Base-by-base conservation (phyloP, 2,113 vertebrate genomes). In the Tragelaphus scriptus region DNA sequence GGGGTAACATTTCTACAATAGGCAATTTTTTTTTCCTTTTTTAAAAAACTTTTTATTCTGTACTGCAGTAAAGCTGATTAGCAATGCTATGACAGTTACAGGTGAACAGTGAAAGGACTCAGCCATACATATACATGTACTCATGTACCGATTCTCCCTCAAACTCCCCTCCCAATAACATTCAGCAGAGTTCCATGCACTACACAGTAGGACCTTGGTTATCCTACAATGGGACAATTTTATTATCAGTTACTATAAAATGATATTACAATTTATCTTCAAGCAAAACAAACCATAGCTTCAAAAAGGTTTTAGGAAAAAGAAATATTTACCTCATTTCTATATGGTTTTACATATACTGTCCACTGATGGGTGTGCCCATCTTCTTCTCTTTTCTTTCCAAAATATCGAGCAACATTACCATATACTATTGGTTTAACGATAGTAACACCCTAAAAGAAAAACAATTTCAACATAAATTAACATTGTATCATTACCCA, bases 351-450 rank as follows among this genome's bases (percentile, higher is more conserved):
- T 59, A 99, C 99, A 12, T 99, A 99, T 1, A 99, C 99, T 26
- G 99, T 99, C 99, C 99, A 99, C 98, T 99, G 99, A 95, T 99
- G 99, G 1, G 99, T 99, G 97, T 99, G 99, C 0, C 99, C 99
- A 9, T 99, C 99, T 79, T 99, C 99, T 92, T 99, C 99, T 51
- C 99, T 98, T 84, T 99, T 99, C 98, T 99, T 99, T 49, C 99
- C 99, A 87, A 99, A 99, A 98, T 99, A 99, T 65, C 99, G 99
- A 36, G 99, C 99, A 15, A 99, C 99, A 97, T 99, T 99, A 6
- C 99, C 99, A 95, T 99, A 99, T 93, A 99, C 99, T 94, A 99
- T 99, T 21, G 99, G 99, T 97, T 99, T 99, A 96, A 99, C 99
- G 26, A 99, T 99, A 40, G 99, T 99, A 47, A 99, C 99, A 75